Base-by-base conservation (phyloP, 1,140 invertebrate genomes). In the Lycorma delicatula region DNA sequence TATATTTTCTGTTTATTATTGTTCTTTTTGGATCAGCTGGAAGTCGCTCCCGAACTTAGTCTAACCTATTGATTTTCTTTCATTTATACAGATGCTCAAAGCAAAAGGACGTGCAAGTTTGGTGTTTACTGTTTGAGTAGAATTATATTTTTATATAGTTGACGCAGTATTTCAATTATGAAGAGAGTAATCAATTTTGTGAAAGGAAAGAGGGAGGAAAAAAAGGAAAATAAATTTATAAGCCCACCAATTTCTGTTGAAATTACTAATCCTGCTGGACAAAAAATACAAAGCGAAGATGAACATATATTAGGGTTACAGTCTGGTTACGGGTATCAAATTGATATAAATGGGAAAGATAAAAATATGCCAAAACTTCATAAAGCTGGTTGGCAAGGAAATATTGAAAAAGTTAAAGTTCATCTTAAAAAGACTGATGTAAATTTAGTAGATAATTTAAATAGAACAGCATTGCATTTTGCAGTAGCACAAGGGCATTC, bases 171-270 rank as follows among this genome's bases (percentile, higher is more conserved):
- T n/a, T n/a, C 18, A 48, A 51, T 26, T 29, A 70, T 70, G 69
- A 68, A 66, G 55, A 69, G 67, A 58, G 67, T 70, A 16, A 53
- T 70, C 3, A 69, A 67, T 48, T 68, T 70, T 49, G 68, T 70
- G 0, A 70, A 69, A 60, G 69, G 69, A 9, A 64, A 61, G 54
- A 53, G 55, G 46, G 66, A 67, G 28, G 66, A 67, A 0, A 69
- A 59, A 29, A 66, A 60, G 44, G 63, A 66, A 9, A 34, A 57
- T 34, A 65, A 58, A 58, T 26, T 49, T 26, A 56, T 61, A 11
- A 60, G 59, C 27, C 56, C 60, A 9, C 55, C 58, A 11, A 63
- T 66, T 16, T 61, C 62, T 22, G 60, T 60, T n/a, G 64, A 61
- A 46, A 66, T 66, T 41, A 63, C 62, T n/a, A 63, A 60, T 55